Base-by-base conservation (phyloP, 2,797 vertebrate genomes). In the Hydrolagus colliei region DNA sequence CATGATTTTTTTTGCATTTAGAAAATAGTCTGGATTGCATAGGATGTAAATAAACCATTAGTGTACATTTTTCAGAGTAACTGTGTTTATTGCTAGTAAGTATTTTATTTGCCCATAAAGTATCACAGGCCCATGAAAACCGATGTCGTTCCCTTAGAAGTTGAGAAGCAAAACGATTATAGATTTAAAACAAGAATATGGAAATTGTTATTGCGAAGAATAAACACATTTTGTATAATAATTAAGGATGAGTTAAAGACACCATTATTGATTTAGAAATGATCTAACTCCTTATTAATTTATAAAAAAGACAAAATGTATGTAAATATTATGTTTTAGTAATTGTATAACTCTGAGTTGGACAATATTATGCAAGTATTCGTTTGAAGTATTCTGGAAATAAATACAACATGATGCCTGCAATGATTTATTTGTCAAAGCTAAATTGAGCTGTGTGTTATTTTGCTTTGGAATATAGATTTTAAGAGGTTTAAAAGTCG, bases 191-290 rank as follows among this genome's bases (percentile, higher is more conserved):
- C 32, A 77, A 80, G 35, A 84, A 35, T 9, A 52, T 10, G 20
- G 32, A 71, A 10, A 84, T 84, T 41, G 63, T 18, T 35, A 84
- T 41, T 1, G 41, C 41, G 32, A 68, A 79, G 32, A 80, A 77
- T 32, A 61, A 52, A 84, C 11, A 35, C n/a, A 84, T 84, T 84
- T 84, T 67, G 52, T 63, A 20, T 84, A 71, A 52, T 35, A 16
- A 71, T 20, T 71, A 84, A 84, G 11, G 18, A 32, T 22, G 27
- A 22, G 9, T 6, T 59, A 76, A 59, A 77, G 14, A 18, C 16
- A 11, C 61, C 18, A 11, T 12, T 6, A 52, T 52, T 52, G 41
- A 61, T 61, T 52, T 77, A 18, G 16, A 84, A 84, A 67, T 35
- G 67, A 18, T 7, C 3, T 0, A 84, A 84, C 4, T 35, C 14